Base-by-base conservation (phyloP, 2,113 vertebrate genomes). In the Carassius carassius region DNA sequence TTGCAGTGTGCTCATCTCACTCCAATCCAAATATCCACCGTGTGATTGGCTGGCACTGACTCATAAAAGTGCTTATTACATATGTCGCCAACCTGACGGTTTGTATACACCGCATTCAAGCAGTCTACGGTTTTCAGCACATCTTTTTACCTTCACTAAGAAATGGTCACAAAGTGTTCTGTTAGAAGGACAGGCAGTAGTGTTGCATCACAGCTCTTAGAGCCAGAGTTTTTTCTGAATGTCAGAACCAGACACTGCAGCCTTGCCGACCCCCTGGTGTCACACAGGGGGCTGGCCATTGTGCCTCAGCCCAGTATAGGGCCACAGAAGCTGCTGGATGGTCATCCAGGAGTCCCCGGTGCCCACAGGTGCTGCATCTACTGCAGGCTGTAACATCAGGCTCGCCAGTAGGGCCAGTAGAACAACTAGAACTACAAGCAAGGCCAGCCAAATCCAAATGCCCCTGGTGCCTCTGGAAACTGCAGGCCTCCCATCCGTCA, bases 291-390 rank as follows among this genome's bases (percentile, higher is more conserved):
- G 97, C 5, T 97, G 97, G 0, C 95, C 96, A 0, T 97, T 92
- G 91, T 98, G 96, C 23, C 88, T 94, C 5, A 99, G 95, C 85
- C 94, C 92, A 0, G 95, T 90, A 62, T 97, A 96, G 5, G 97
- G 97, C 97, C 97, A 99, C 86, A 99, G 86, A 83, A 98, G 92
- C 87, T 98, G 96, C 92, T 97, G 97, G 41, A 99, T 93, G 21
- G 96, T 94, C 75, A 92, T 93, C 97, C 98, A 99, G 54, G 96
- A 94, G 90, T 95, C 94, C 10, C 96, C 96, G 0, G 96, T 95
- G 47, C 95, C 96, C 1, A 95, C 93, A 0, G 96, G 95, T 2
- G 97, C 96, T 0, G 96, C 98, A 0, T 97, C 97, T 4, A 94
- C 97, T 0, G 95, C 93, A 23, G 94, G 95, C 78, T 97, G 97